Conservation (phyloP, 2,797 vertebrate genomes). For the Babyrousa celebensis region DNA sequence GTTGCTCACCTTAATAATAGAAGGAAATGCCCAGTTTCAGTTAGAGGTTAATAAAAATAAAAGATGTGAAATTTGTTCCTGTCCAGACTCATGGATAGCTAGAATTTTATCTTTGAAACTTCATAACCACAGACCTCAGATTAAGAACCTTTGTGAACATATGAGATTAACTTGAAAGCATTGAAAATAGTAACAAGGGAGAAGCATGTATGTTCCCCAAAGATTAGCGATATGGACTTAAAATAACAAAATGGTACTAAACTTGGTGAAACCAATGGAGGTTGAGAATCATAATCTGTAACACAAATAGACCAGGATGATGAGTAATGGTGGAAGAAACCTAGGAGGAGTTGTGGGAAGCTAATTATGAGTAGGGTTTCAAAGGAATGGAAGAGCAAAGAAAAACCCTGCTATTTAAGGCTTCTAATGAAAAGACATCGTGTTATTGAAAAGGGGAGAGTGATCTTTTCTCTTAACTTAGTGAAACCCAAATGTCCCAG, state of each 20-base stretch:
- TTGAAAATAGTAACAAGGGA: conserved; percentile 38
- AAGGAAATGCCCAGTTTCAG: conserved; percentile 52
- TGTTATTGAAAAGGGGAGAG: conserved; percentile 74
- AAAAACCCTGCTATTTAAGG: conserved; percentile 82
- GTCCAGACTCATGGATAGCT: not conserved
- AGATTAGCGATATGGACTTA: conserved; percentile 56
- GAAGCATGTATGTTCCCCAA: not conserved
- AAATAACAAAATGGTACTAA: conserved; percentile 57
- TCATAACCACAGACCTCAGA: not conserved
- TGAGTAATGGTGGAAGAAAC: conserved; percentile 80
- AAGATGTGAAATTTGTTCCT: conserved; percentile 31
- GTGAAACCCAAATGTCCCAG: conserved; percentile 64
- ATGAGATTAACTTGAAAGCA: conserved; percentile 48
- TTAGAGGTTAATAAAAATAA: conserved; percentile 46
- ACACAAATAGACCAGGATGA: conserved; percentile 75
- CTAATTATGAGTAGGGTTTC: conserved; percentile 83
- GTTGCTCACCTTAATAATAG: not conserved
- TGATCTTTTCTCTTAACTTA: conserved; percentile 69
- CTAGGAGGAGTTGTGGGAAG: conserved; percentile 80
- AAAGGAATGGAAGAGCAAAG: conserved; percentile 76
- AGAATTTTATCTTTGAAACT: not conserved
- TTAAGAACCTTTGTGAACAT: conserved; percentile 50
- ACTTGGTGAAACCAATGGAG: conserved; percentile 40
- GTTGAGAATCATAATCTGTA: conserved; percentile 54
- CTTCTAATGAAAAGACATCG: conserved; percentile 80